Base-by-base conservation (phyloP, 2,113 vertebrate species). In the Heptranchias perlo region DNA sequence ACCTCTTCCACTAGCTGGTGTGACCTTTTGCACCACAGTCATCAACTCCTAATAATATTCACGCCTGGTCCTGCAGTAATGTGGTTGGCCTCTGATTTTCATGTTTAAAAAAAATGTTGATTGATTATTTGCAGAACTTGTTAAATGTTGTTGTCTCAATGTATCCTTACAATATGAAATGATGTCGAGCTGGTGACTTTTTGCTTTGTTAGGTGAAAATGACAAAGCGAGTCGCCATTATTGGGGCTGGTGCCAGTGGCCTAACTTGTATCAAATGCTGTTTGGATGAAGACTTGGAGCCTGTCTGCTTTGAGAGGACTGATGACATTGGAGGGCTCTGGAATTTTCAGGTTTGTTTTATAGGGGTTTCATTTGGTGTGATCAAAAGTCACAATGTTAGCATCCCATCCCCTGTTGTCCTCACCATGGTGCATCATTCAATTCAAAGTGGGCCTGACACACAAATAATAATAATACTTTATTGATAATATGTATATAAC, bases 211-310 rank as follows among this genome's bases (percentile, higher is more conserved):
- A 96, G 95, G 52, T 78, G 49, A 87, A 65, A 39, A 96, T 96
- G 96, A 87, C 61, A 14, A 96, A 96, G 69, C 96, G 6, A 73
- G 96, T 96, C 39, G 96, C 96, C 16, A 49, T 96, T 16, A 95
- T 96, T 2, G 96, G 96, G 39, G 96, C 96, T 23, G 96, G 96
- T 3, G 49, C 91, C 44, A 97, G 96, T 54, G 96, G 96, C 4
- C 73, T 97, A 3, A 65, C 96, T 58, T 82, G 96, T 47, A 96
- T 96, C 47, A 97, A 97, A 69, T 97, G 96, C 95, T 96, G 96
- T n/a, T 62, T 97, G 39, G 96, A 97, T 82, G 96, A 96, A 96
- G 86, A 78, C 25, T 91, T 96, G 82, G 96, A 96, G 84, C 94
- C 96, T 62, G 96, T 67, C 0, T 97, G 96, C 95, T 97, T 97